Evolutionary conservation across 1,140 invertebrate species (phyloP).

Genomic region (Elymnias hypermnestra): DNA sequence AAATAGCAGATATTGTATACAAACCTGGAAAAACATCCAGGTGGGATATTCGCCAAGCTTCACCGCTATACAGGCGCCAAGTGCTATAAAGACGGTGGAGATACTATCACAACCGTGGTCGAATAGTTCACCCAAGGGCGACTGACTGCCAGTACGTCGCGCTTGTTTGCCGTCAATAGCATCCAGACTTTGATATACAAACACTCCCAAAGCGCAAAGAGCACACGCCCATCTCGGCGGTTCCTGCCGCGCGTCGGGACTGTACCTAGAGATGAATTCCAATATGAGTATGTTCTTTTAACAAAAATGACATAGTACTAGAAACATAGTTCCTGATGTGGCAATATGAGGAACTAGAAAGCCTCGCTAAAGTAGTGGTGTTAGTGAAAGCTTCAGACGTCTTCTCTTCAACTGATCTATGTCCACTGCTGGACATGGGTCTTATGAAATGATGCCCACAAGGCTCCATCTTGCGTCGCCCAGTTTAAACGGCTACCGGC

Average conservation of each 20-base stretch:
- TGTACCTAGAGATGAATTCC: constrained; percentile 75
- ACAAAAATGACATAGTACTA: too few relatives aligned
- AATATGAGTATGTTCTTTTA: too few relatives aligned
- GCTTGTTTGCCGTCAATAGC: constrained; percentile 99
- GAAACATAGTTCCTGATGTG: too few relatives aligned
- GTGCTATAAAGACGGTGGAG: constrained; percentile 96
- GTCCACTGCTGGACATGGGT: too few relatives aligned
- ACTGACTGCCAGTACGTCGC: constrained; percentile 92
- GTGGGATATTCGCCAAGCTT: constrained; percentile 93
- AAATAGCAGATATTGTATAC: too few relatives aligned
- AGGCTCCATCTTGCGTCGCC: too few relatives aligned
- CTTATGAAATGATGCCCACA: too few relatives aligned
- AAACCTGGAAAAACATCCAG: constrained; percentile 94
- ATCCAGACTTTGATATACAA: constrained; percentile 98
- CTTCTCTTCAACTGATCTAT: too few relatives aligned
- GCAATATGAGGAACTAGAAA: too few relatives aligned
- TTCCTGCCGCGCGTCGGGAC: constrained; percentile 81
- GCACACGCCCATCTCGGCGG: constrained; percentile 95
- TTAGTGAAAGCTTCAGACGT: too few relatives aligned
- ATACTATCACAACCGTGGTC: constrained; percentile 99
- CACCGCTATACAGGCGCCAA: constrained; percentile 94
- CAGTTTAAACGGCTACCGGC: too few relatives aligned
- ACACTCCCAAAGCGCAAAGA: constrained; percentile 94
- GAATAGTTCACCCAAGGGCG: constrained; percentile 97
- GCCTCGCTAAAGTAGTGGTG: too few relatives aligned